phyloP scores from a whole-genome alignment of 2,888 invertebrate genomes.

The Mythimna loreyi region DNA sequence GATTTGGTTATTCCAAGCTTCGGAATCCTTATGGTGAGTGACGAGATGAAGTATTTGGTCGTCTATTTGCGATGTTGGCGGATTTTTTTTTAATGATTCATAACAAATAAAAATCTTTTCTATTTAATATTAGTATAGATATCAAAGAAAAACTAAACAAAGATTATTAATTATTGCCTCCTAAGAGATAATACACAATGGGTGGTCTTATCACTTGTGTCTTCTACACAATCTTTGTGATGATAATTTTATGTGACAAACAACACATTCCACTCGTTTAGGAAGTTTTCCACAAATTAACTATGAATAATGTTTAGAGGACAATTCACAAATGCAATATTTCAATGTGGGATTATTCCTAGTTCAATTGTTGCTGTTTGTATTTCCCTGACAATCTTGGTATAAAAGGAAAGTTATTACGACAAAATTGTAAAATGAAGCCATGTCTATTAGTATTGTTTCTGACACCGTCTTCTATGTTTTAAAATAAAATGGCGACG shows the following conservation, averaged over 20 bases:
- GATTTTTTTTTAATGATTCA: no score
- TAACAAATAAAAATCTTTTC: no score
- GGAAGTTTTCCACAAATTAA: conserved; percentile 20
- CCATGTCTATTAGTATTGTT: no score
- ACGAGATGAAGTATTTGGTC: no score
- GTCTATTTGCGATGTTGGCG: no score
- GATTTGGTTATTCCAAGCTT: no score
- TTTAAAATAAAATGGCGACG: background rate
- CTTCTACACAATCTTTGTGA: conserved; percentile 12
- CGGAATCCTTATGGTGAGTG: background rate
- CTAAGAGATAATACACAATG: conserved; percentile 10
- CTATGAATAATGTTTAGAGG: background rate
- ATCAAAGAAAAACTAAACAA: background rate
- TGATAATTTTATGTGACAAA: conserved; percentile 12
- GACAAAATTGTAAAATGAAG: no score
- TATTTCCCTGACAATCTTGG: background rate
- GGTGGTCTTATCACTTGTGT: conserved; percentile 14
- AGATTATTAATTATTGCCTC: background rate
- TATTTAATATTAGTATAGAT: background rate
- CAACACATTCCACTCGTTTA: conserved; percentile 1
- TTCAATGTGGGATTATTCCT: background rate
- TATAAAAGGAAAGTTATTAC: background rate
- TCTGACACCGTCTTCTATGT: background rate
- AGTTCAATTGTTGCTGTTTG: background rate
- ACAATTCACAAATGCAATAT: background rate